Evolutionary conservation across 2,888 invertebrate genomes (phyloP), one percentile per base, ranked within the genome.

Genomic region (Latrodectus elegans): DNA sequence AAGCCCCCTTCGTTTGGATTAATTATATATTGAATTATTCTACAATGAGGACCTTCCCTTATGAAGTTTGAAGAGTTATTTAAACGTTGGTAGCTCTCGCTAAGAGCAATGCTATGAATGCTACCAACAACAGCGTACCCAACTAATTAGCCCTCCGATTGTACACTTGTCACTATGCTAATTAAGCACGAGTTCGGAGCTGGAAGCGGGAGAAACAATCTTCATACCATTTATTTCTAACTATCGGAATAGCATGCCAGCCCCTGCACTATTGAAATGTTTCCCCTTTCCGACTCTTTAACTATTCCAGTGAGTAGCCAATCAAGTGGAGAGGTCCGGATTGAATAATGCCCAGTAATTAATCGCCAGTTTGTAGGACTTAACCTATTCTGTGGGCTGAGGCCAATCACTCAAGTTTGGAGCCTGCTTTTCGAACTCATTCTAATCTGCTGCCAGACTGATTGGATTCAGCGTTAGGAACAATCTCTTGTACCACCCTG

Each of bases 261-360:
- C 10, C 68, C 71, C 15, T 12, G 60, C 60, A 22, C 81, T 70
- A 68, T 82, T 70, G 49, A 75, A 55, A 75, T 22, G 55, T 55
- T 75, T 64, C 83, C 70, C 12, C 71, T 52, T 64, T 76, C 71
- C 64, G 26, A 8, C 60, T 71, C 60, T 71, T 80, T 72, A 72
- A 64, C 60, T 52, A 22, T 12, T 22, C 52, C 22, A 38, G 70
- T 70, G 67, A 14, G 60, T 14, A 70, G 12, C 75, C 74, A 80
- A 80, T 80, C 80, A 72, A 80, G 53, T 64, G 22, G 67, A 67
- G 60, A 72, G 70, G 60, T 71, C 76, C 64, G 70, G 76, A 83
- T 76, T 83, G 76, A 70, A 77, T 76, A 83, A 83, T 83, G 52
- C 60, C 52, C 51, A 60, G 60, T 83, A 83, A 83, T 83, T 83